Percentiles rank a stretch among this genome's conserved stretches.
Conservation (phyloP, 2,797 vertebrate species). For the Discoglossus pictus region DNA sequence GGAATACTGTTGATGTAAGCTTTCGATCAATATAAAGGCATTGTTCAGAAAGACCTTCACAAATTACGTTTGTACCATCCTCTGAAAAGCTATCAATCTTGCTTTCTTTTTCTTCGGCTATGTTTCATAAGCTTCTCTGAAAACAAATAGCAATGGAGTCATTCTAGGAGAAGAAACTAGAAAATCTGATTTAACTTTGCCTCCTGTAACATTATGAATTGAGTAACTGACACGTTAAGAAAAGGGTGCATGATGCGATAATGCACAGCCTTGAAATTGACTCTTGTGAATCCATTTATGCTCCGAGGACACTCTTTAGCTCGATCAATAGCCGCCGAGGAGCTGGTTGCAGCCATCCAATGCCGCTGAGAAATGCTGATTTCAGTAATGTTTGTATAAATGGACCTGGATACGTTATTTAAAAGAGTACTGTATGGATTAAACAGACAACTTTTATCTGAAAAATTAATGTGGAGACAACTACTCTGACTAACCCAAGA, state of each 20-base stretch:
- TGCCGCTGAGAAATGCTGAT: constrained; percentile 28
- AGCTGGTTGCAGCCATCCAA: constrained; percentile 34
- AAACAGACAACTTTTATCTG: too few relatives aligned
- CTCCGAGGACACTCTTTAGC: constrained; percentile 34
- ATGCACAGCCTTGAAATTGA: constrained; percentile 47
- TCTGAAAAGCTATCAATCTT: constrained; percentile 38
- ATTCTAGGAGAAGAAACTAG: constrained; percentile 38
- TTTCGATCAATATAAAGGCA: constrained; percentile 29
- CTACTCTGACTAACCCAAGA: too few relatives aligned
- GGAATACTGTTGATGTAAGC: constrained; percentile 38
- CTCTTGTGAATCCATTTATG: constrained; percentile 45
- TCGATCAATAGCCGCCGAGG: constrained; percentile 42
- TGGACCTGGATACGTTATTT: too few relatives aligned
- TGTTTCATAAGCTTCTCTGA: constrained; percentile 44
- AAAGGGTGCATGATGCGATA: constrained; percentile 46
- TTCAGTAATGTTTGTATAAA: constrained; percentile 27
- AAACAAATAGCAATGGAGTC: constrained; percentile 45
- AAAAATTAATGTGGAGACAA: too few relatives aligned
- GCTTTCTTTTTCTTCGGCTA: constrained; percentile 15
- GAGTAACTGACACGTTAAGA: constrained; percentile 49
- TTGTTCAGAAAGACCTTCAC: constrained; percentile 28
- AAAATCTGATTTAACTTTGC: constrained; percentile 51
- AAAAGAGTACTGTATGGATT: too few relatives aligned
- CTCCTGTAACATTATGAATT: constrained; percentile 51
- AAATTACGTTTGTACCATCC: constrained; percentile 20